Evolutionary conservation across 1,140 invertebrate genomes (phyloP), one percentile per base, ranked within the genome.

Genomic region (Drosophila tani): DNA sequence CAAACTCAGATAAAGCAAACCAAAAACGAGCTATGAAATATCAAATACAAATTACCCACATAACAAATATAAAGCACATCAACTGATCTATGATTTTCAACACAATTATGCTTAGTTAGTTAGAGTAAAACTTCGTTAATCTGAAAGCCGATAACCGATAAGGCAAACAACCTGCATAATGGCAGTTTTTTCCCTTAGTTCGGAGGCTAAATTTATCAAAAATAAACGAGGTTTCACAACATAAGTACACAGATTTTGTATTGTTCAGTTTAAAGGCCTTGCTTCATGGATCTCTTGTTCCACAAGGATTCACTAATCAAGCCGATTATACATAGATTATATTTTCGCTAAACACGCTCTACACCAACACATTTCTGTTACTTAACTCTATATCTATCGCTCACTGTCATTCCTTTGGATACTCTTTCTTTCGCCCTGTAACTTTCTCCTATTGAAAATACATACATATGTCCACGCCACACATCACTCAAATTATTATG

Each of bases 31-130:
- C 84, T 88, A 88, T 88, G 85, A 90, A 90, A 80, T 90, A 90
- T 91, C 71, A 90, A 90, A 75, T 91, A 86, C 87, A 86, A 91
- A 86, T 53, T 81, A 91, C 60, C 59, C 73, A 75, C 85, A 88
- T 90, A 88, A 86, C 73, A 85, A 91, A 90, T 81, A 90, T 67
- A 91, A 90, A 91, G 85, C 85, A 90, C 85, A 90, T 85, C 58
- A 75, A 82, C 32, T 73, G 68, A 75, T 74, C 73, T 81, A 75
- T 70, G 8, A 75, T 74, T 69, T 64, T 12, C 12, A 19, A 81
- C 69, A 79, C 59, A 65, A 32, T 41, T 66, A 56, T 50, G 41
- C 53, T 60, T 73, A 45, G 38, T 21, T 73, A 21, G 40, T 56
- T 40, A 24, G 14, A 56, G 35, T 56, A 40, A 40, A n/a, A 56